These are phyloP conservation scores for Drosophila vallismaia DNA, from an alignment of 2,888 invertebrate species.

Conservation along the genomic window DNA sequence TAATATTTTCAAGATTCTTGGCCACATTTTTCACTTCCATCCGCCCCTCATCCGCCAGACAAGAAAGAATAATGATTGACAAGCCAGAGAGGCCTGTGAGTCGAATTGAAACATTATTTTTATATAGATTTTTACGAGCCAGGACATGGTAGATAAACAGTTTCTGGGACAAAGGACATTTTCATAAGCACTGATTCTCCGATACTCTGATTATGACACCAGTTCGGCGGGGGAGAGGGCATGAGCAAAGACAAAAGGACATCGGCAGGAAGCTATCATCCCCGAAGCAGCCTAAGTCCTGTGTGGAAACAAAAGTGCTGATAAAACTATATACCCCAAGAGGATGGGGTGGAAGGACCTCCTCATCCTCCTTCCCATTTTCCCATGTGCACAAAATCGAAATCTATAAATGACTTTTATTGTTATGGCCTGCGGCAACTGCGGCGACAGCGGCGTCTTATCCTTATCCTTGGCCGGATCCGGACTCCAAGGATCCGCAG, in stretches of 20 bases:
- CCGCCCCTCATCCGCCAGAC: not conserved
- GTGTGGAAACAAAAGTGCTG: constrained; percentile 66
- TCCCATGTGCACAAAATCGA: constrained; percentile 66
- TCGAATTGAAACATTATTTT: constrained; percentile 75
- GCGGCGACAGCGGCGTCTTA: constrained; percentile 1
- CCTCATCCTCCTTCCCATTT: constrained; percentile 6
- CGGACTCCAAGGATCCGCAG: constrained; percentile 16
- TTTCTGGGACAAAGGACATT: constrained; percentile 66
- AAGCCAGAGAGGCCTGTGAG: constrained; percentile 3
- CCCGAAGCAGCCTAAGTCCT: not conserved
- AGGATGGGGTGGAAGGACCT: not conserved
- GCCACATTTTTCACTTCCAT: constrained; percentile 8
- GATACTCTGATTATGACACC: constrained; percentile 81
- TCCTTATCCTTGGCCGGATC: constrained; percentile 9
- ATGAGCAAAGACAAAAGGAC: constrained; percentile 51
- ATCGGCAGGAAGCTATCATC: not conserved
- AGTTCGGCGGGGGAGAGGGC: constrained; percentile 24
- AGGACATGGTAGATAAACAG: constrained; percentile 54
- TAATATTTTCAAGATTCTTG: constrained; percentile 9
- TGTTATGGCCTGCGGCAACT: constrained; percentile 69
- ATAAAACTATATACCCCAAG: constrained; percentile 64
- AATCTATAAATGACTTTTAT: constrained; percentile 80
- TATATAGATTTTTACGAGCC: constrained; percentile 58
- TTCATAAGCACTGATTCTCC: constrained; percentile 80
- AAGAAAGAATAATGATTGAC: constrained; percentile 57